Evolutionary conservation across 2,113 vertebrate species (phyloP).

Genomic region (Oryzias javanicus): DNA sequence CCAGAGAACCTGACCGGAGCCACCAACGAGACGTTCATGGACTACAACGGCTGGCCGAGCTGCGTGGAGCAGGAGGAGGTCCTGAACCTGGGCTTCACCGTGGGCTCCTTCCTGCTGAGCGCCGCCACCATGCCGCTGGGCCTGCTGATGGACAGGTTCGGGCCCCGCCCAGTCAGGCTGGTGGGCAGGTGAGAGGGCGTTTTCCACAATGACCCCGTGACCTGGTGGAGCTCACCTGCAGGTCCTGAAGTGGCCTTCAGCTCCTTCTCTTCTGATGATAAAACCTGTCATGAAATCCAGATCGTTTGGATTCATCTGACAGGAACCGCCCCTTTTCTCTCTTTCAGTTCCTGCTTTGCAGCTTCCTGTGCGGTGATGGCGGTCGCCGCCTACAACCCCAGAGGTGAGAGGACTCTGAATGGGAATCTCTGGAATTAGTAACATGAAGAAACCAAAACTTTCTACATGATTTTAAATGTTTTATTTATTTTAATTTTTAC

Average conservation of each 20-base stretch:
- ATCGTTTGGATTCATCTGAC: no score
- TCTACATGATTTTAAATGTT: no score
- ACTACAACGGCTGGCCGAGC: constrained; percentile 50
- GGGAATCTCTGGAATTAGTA: no score
- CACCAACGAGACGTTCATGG: constrained; percentile 39
- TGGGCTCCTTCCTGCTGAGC: constrained; percentile 87
- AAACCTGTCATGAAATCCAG: no score
- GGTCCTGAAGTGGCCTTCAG: no score
- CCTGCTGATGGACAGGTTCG: constrained; percentile 76
- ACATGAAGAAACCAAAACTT: no score
- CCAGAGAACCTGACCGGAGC: constrained; percentile 48
- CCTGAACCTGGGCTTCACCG: constrained; percentile 87
- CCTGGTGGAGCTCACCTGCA: no score
- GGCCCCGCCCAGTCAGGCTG: constrained; percentile 83
- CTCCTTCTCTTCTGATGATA: no score
- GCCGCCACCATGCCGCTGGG: constrained; percentile 83
- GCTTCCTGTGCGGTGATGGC: constrained; percentile 84
- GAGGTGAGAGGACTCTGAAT: constrained; percentile 78
- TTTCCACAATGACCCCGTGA: no score
- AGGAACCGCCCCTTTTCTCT: neutral
- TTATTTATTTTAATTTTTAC: no score
- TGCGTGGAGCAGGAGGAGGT: constrained; percentile 84
- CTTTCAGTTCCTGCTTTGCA: constrained; percentile 80
- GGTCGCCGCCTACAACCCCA: constrained; percentile 74
- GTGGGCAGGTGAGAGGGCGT: constrained; percentile 79